Evolutionary conservation across 2,797 vertebrate genomes (phyloP).

Genomic region (Amblyopsis hoosieri): DNA sequence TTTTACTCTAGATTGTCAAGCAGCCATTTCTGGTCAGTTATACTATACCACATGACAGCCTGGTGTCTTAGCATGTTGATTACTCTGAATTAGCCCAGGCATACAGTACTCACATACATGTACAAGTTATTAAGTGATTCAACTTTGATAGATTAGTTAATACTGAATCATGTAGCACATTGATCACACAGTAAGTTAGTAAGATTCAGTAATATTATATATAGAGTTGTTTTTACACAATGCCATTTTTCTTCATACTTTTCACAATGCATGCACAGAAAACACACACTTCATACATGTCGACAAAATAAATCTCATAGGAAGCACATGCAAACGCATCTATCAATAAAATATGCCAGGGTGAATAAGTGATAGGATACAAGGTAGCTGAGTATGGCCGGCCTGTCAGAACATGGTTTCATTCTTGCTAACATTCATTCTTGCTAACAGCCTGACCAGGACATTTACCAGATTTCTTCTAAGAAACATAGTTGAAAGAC

Average conservation of each 20-base stretch:
- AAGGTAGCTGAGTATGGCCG: slow-evolving; percentile 42
- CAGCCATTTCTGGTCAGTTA: slow-evolving; percentile 20
- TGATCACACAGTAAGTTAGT: neutral
- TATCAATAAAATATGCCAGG: slow-evolving; percentile 72
- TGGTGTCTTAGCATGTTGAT: slow-evolving; percentile 14
- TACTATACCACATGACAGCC: neutral
- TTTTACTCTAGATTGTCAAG: slow-evolving; percentile 26
- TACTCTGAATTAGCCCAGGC: too few relatives aligned
- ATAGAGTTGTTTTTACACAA: too few relatives aligned
- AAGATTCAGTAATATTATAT: neutral
- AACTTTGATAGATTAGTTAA: too few relatives aligned
- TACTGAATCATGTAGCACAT: neutral
- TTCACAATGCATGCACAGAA: neutral
- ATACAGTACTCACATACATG: too few relatives aligned
- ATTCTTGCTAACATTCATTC: slow-evolving; percentile 56
- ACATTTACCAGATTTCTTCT: slow-evolving; percentile 23
- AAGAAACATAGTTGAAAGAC: slow-evolving; percentile 20
- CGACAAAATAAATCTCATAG: slow-evolving; percentile 46
- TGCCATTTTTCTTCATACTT: neutral
- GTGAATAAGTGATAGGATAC: slow-evolving; percentile 75
- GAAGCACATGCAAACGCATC: slow-evolving; percentile 40
- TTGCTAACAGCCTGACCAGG: slow-evolving; percentile 46
- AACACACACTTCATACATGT: slow-evolving; percentile 36
- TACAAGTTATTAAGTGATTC: too few relatives aligned
- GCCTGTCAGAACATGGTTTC: slow-evolving; percentile 45